Evolutionary conservation across 2,888 invertebrate genomes (phyloP), one percentile per base, ranked within the genome.

Genomic region (Mystacides longicornis): DNA sequence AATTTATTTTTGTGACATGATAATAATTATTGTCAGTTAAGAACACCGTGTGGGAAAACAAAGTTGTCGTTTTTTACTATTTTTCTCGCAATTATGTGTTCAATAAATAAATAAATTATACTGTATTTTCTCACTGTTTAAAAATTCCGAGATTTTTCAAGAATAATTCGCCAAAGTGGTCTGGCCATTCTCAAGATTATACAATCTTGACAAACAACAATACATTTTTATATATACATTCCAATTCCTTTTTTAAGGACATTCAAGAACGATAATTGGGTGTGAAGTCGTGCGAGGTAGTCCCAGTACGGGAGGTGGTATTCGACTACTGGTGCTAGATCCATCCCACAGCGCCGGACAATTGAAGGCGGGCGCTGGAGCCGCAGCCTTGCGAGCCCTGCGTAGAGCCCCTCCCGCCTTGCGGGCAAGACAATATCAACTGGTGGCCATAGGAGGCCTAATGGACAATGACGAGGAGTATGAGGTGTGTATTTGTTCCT

Each of bases 221-320:
- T n/a, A n/a, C n/a, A n/a, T n/a, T n/a, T n/a, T n/a, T n/a, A n/a
- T n/a, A n/a, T n/a, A n/a, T n/a, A n/a, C n/a, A n/a, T n/a, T n/a
- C n/a, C n/a, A n/a, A n/a, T n/a, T n/a, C n/a, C n/a, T n/a, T 31
- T 51, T 63, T 62, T 0, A 69, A 91, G 91, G 92, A 64, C 93
- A 94, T 68, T 93, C 92, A 62, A 79, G 93, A 64, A 93, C 93
- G 45, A 89, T 93, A 68, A 86, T 93, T 72, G 93, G 93, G 1
- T 85, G 91, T 49, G 93, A 93, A 69, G 85, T 84, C 64, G 47
- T 71, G 55, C 77, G 75, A 61, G 77, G 76, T 42, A 75, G 74
- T 51, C 72, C 73, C 33, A 78, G 87, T 61, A 75, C 80, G 62
- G 82, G 85, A 65, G 83, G 83, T 56, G 73, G 74, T 45, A 71